These are phyloP conservation scores for Symphodus melops DNA, from an alignment of 2,113 vertebrate species.

Conservation along the genomic window DNA sequence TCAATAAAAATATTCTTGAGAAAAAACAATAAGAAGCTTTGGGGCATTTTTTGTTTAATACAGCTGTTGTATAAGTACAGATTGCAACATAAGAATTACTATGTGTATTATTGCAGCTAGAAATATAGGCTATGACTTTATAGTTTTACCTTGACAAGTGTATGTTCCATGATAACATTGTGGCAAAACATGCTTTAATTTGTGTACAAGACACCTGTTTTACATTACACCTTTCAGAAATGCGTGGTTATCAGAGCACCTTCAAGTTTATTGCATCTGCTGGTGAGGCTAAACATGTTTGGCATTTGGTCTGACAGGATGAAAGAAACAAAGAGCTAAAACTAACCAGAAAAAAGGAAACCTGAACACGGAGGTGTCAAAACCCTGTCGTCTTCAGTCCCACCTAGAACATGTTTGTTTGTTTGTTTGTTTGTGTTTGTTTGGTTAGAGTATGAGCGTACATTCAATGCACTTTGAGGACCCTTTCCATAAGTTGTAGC, in stretches of 20 bases:
- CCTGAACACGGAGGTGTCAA: slow-evolving; percentile 35
- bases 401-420: not conserved
- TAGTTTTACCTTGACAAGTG: not conserved
- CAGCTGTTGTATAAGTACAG: not conserved
- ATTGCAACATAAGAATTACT: too few relatives aligned
- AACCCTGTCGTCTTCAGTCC: slow-evolving; percentile 18
- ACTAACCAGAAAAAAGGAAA: slow-evolving; percentile 9
- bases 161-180: not conserved
- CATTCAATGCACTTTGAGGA: not conserved
- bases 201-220: not conserved
- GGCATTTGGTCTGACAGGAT: slow-evolving; percentile 8
- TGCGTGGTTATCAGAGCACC: slow-evolving; percentile 13
- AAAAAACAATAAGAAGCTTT: too few relatives aligned
- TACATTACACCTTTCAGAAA: not conserved
- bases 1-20: too few relatives aligned
- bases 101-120: not conserved
- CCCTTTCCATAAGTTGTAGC: not conserved
- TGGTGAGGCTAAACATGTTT: not conserved
- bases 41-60: not conserved
- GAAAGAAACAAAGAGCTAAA: not conserved
- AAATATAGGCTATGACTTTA: not conserved
- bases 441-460: not conserved
- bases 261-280: not conserved
- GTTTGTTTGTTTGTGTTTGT: not conserved
- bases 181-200: too few relatives aligned